These are phyloP conservation scores for Liopterus haemorrhoidalis DNA, from an alignment of 2,888 invertebrate genomes.

Conservation along the genomic window DNA sequence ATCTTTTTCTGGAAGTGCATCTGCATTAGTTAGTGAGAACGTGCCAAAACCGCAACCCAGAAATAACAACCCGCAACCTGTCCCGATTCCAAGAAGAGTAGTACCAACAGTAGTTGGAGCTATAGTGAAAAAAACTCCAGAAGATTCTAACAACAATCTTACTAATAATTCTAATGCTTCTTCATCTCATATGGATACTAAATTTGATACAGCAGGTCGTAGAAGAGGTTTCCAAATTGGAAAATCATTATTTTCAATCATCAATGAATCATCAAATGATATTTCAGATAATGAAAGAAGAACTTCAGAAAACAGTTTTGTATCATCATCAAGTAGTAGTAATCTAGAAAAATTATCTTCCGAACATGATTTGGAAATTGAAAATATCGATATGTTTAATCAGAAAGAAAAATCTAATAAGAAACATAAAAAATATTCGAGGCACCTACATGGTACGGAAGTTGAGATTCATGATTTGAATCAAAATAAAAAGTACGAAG, in stretches of 20 bases:
- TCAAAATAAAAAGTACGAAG: constrained; percentile 16
- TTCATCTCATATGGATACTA: constrained; percentile 13
- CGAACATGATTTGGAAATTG: constrained; percentile 30
- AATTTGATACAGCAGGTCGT: constrained; percentile 36
- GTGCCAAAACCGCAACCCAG: constrained; percentile 25
- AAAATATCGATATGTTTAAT: constrained; percentile 31
- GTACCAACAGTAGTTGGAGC: constrained; percentile 4
- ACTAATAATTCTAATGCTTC: not conserved
- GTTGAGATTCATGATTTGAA: constrained; percentile 30
- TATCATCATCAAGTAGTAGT: constrained; percentile 10
- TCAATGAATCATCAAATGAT: not conserved
- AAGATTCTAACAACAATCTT: not conserved
- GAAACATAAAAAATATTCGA: constrained; percentile 6
- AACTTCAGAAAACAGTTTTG: constrained; percentile 22
- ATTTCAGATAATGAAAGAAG: constrained; percentile 14
- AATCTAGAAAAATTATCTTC: constrained; percentile 17
- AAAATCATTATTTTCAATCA: constrained; percentile 31
- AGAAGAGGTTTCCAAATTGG: constrained; percentile 37
- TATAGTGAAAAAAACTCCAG: not conserved
- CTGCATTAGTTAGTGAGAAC: constrained; percentile 32
- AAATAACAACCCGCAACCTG: constrained; percentile 18
- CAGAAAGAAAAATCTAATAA: constrained; percentile 4
- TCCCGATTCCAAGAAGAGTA: constrained; percentile 23
- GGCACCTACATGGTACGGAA: constrained; percentile 4
- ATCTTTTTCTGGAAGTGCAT: no score